A percentile compares a stretch with the other conserved stretches of the same genome.
These are phyloP conservation scores for Himantopus leucocephalus DNA, from an alignment of 2,113 vertebrate genomes.

Conservation along the genomic window DNA sequence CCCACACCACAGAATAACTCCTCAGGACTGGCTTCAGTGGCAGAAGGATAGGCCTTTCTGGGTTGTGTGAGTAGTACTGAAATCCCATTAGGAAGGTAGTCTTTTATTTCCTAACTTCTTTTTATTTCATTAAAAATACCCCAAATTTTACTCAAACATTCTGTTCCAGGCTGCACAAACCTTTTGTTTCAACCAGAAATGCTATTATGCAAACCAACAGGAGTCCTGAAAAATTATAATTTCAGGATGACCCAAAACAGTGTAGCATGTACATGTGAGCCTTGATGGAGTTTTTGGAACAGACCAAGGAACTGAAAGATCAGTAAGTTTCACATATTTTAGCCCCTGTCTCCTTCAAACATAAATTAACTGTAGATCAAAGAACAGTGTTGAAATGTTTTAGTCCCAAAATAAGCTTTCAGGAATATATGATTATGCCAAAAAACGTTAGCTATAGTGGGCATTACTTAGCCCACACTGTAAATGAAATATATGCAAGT, in stretches of 20 bases:
- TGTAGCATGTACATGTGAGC: neutral
- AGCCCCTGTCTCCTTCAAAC: neutral
- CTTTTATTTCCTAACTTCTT: neutral
- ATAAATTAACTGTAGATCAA: conserved; percentile 17
- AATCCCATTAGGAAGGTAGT: neutral
- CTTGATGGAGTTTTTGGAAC: neutral
- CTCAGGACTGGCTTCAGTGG: neutral
- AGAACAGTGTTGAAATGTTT: neutral
- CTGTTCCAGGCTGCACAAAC: neutral
- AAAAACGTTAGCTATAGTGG: conserved; percentile 13
- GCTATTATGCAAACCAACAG: neutral
- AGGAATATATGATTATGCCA: neutral
- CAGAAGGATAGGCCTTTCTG: neutral
- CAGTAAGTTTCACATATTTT: neutral
- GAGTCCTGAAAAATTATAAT: neutral
- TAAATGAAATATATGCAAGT: conserved; percentile 16
- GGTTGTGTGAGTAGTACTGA: neutral
- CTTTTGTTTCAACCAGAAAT: neutral
- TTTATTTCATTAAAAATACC: neutral
- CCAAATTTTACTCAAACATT: neutral
- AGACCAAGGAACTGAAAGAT: neutral
- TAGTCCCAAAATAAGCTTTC: conserved; percentile 19
- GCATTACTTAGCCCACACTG: neutral
- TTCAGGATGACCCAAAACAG: neutral
- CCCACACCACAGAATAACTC: neutral